Conservation (phyloP, 1,140 invertebrate genomes). For the Eubasilissa regina region DNA sequence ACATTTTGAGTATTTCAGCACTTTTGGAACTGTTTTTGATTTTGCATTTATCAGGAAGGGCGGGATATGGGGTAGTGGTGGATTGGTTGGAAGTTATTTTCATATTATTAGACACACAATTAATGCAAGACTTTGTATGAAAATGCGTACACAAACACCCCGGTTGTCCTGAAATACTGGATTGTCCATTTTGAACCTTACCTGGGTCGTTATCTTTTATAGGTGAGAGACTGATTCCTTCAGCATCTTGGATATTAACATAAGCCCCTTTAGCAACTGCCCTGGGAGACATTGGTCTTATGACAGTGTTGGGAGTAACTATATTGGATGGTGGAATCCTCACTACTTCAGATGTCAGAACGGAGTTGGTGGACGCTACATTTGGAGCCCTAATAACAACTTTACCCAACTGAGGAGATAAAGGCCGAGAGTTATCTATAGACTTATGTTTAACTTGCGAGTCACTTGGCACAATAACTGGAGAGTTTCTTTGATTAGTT, state of each 20-base stretch:
- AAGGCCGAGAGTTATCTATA: constrained; percentile 41
- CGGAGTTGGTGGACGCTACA: constrained; percentile 67
- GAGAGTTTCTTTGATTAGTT: constrained; percentile 16
- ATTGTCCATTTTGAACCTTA: constrained; percentile 67
- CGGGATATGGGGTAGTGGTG: neutral
- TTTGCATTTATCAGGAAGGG: constrained; percentile 30
- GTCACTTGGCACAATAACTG: neutral
- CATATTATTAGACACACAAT: constrained; percentile 52
- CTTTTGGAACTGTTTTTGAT: constrained; percentile 62
- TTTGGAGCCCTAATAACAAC: constrained; percentile 76
- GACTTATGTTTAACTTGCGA: constrained; percentile 17
- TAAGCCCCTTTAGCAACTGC: constrained; percentile 75
- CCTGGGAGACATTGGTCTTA: constrained; percentile 68
- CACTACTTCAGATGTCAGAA: constrained; percentile 72
- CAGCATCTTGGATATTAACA: constrained; percentile 79
- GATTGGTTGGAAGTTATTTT: constrained; percentile 30
- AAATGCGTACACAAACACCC: constrained; percentile 56
- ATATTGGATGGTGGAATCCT: constrained; percentile 74
- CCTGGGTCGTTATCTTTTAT: constrained; percentile 74
- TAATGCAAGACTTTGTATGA: constrained; percentile 44
- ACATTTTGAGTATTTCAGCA: constrained; percentile 70
- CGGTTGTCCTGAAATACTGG: constrained; percentile 43
- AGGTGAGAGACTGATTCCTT: constrained; percentile 76
- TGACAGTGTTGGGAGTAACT: constrained; percentile 73
- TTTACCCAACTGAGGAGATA: constrained; percentile 75